A percentile compares a stretch with the other conserved stretches of the same genome.
phyloP scores from a whole-genome alignment of 2,888 invertebrate species.

The Hedychridium roseum region DNA sequence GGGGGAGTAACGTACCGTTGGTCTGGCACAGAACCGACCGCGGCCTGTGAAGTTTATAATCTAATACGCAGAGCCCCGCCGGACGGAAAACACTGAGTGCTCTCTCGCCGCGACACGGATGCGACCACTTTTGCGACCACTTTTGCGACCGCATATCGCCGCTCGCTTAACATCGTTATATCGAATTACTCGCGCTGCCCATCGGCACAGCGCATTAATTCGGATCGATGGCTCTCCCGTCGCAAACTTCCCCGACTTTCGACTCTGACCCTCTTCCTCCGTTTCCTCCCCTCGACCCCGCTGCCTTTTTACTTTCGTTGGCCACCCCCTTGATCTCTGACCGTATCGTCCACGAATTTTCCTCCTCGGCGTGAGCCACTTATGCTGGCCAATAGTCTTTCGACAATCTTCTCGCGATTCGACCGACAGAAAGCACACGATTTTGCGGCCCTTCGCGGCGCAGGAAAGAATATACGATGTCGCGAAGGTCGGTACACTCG shows the following conservation, averaged over 20 bases:
- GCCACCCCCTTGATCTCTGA: no score
- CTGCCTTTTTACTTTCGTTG: no score
- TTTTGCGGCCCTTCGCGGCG: conserved; percentile 14
- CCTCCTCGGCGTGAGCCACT: no score
- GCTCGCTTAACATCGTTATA: conserved; percentile 59
- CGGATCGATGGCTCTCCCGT: conserved; percentile 34
- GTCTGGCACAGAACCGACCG: conserved; percentile 41
- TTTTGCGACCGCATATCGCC: conserved; percentile 56
- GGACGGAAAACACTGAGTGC: conserved; percentile 58
- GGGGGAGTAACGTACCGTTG: conserved; percentile 49
- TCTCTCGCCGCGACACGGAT: conserved; percentile 56
- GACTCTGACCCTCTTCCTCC: conserved; percentile 5
- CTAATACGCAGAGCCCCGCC: conserved; percentile 54
- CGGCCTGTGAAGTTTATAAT: conserved; percentile 62
- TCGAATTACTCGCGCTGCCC: conserved; percentile 54
- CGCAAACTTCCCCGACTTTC: no score
- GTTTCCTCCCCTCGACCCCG: no score
- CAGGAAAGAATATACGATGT: conserved; percentile 15
- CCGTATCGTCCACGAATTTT: no score
- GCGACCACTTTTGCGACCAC: conserved; percentile 56
- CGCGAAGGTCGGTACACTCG: conserved; percentile 13
- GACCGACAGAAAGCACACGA: background rate
- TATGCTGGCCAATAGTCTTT: no score
- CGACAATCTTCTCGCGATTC: conserved; percentile 1
- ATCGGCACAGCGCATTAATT: conserved; percentile 27